Base-by-base conservation (phyloP, 1,140 invertebrate genomes). In the Apolygus lucorum region DNA sequence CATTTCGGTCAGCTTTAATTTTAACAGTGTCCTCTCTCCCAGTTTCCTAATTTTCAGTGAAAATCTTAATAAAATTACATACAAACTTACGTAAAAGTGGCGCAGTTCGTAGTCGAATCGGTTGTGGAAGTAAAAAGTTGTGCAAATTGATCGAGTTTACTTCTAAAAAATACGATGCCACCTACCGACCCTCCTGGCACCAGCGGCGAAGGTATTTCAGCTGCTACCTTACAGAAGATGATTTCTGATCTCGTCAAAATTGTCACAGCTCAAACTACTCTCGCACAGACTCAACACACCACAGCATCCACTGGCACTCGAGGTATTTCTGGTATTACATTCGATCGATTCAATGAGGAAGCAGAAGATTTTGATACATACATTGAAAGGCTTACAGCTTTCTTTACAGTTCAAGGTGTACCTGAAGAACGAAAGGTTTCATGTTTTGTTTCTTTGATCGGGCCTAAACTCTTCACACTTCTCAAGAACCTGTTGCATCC, bases 341-440 rank as follows among this genome's bases (percentile, higher is more conserved):
- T 59, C 54, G 54, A 59, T 22, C 8, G 54, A 22, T 59, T 59
- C 54, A 59, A 59, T 21, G 54, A 59, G 22, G 54, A 59, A 11
- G 54, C 8, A 17, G 54, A 59, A 24, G 54, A 59, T 22, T 59
- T 59, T 21, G 54, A 59, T 24, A 59, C 54, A 4, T 59, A 59
- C 54, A 59, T 22, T 11, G 54, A 59, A 22, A 8, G 54, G 54
- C 54, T 59, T 22, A 59, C 54, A 21, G 54, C 54, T 4, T 59
- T 59, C 54, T 59, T 59, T 22, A 21, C 8, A 14, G 54, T 59
- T 22, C 54, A 59, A 59, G 4, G 54, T 59, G 54, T 59, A 4
- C 54, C 54, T 4, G 54, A 59, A 59, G 4, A 8, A 59, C 11
- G 54, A 22, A 59, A 24, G 22, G 54, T 59, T 14, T 59, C 54